Base-by-base conservation (phyloP, 2,888 invertebrate genomes). In the Tanypteryx hageni region DNA sequence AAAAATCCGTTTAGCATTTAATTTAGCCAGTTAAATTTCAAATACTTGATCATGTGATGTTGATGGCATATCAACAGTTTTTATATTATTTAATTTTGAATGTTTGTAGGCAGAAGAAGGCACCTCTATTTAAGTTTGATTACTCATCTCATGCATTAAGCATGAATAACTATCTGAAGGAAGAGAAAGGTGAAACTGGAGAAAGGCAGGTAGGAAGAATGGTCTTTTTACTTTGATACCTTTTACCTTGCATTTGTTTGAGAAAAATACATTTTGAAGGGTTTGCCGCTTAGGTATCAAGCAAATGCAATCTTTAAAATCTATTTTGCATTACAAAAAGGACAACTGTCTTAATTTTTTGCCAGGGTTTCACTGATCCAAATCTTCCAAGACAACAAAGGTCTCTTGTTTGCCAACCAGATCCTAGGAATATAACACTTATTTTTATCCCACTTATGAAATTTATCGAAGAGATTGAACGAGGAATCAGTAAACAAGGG, bases 381-480 rank as follows among this genome's bases (percentile, higher is more conserved):
- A 89, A 44, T 31, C 89, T 89, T 64, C 31, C 93, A 31, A 93
- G 93, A 92, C 93, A 93, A n/a, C 96, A 96, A 93, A 97, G 97
- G 94, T 95, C 96, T 91, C 95, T 98, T 89, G 97, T 99, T 92
- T 98, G 98, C 93, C 96, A 97, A 82, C 96, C 98, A 9, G 97
- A 97, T 95, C 96, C 97, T 84, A 97, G 96, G 93, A 97, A 97
- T 94, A 96, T 98, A 94, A 96, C 97, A 94, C 97, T 97, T 58
- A 97, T 98, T 92, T 98, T 98, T 95, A 97, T 98, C 85, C 97
- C 98, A 3, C 96, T 99, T 93, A 97, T 97, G 95, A 96, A 96
- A 93, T 98, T 99, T 94, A 97, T 98, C 93, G 97, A 97, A 92
- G 98, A 99, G 95, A 97, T 99, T 93, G 99, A 99, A 95, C 95